Conservation (phyloP, 2,797 vertebrate species). For the Falco berigora region DNA sequence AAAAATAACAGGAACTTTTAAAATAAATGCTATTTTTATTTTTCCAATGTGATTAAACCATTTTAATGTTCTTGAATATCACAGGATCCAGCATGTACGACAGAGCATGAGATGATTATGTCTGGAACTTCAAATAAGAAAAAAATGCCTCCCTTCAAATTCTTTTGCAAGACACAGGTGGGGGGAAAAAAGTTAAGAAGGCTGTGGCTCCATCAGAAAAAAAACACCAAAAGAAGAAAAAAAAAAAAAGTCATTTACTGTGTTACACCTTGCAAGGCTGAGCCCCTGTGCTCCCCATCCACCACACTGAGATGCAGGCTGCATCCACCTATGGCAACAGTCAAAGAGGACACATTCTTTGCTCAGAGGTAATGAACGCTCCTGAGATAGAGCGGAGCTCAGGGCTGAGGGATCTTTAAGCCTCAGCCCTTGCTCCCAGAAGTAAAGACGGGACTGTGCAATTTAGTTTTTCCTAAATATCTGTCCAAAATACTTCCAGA, state of each 20-base stretch:
- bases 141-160: background rate
- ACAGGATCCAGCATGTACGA: background rate
- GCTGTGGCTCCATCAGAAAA: background rate
- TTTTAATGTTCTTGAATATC: background rate
- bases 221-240: too few species aligned
- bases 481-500: background rate
- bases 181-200: background rate
- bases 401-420: background rate
- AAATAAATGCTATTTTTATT: background rate
- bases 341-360: background rate
- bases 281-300: background rate
- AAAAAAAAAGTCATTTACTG: background rate
- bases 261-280: background rate
- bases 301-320: background rate
- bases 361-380: background rate
- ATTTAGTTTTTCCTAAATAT: background rate
- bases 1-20: background rate
- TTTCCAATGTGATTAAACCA: background rate
- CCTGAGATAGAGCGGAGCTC: background rate
- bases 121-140: background rate
- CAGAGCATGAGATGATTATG: background rate
- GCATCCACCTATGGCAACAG: background rate
- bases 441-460: background rate
- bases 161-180: background rate
- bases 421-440: background rate